Percentiles rank a stretch among this genome's conserved stretches.
phyloP scores from a whole-genome alignment of 2,888 invertebrate species.

The Sinhomidia bicolor region DNA sequence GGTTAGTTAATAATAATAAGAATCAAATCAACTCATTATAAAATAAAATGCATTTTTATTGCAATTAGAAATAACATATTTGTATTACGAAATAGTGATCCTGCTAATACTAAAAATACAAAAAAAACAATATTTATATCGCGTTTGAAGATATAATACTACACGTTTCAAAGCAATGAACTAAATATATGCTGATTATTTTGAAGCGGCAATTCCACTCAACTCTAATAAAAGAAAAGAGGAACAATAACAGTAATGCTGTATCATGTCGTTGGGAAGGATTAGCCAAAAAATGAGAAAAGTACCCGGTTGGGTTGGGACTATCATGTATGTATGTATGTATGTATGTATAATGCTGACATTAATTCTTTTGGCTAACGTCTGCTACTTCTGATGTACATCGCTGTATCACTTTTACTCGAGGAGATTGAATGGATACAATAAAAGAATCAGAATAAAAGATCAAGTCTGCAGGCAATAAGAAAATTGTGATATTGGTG shows the following conservation, averaged over 20 bases:
- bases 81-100: background rate
- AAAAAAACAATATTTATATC: background rate
- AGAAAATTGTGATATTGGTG: background rate
- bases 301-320: background rate
- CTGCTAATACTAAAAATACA: too few relatives aligned
- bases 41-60: too few relatives aligned
- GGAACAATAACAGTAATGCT: background rate
- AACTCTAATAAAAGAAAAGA: background rate
- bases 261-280: background rate
- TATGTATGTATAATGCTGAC: too few relatives aligned
- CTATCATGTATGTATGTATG: too few relatives aligned
- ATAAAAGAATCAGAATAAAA: background rate
- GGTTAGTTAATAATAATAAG: too few relatives aligned
- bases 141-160: background rate
- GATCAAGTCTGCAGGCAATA: background rate
- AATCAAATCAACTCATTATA: too few relatives aligned
- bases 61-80: background rate
- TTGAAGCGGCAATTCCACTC: background rate
- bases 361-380: background rate
- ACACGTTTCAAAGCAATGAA: background rate
- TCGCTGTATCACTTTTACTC: too few relatives aligned
- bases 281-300: background rate
- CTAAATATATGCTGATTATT: background rate
- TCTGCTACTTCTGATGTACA: too few relatives aligned
- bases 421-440: background rate